Evolutionary conservation across 1,140 invertebrate genomes (phyloP).

Genomic region (Reticulitermes speratus): DNA sequence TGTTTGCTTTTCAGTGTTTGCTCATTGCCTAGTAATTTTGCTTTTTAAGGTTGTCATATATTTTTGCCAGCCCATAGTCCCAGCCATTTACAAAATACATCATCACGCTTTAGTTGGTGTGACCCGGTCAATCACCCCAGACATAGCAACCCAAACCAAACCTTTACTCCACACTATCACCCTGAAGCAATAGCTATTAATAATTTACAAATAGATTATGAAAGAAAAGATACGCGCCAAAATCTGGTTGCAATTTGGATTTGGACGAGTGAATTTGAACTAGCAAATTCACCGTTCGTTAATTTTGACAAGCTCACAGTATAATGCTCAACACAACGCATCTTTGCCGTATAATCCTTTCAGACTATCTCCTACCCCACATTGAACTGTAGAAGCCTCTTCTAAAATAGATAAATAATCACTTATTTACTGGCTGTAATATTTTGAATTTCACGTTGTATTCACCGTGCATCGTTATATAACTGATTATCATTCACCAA

Average conservation of each 20-base stretch:
- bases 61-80: background rate
- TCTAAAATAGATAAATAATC: too few relatives aligned
- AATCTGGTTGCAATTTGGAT: background rate
- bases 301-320: background rate
- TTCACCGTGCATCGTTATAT: too few relatives aligned
- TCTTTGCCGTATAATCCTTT: too few relatives aligned
- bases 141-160: background rate
- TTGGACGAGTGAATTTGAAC: background rate
- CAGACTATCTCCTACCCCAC: too few relatives aligned
- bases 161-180: background rate
- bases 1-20: too few relatives aligned
- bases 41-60: background rate
- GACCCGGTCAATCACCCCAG: background rate
- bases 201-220: background rate
- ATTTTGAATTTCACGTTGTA: too few relatives aligned
- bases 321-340: too few relatives aligned
- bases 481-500: too few relatives aligned
- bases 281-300: background rate
- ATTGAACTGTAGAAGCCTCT: too few relatives aligned
- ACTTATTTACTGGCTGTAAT: too few relatives aligned
- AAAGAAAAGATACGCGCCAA: background rate
- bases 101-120: background rate
- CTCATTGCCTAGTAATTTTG: background rate
- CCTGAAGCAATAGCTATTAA: background rate
- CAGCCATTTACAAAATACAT: background rate